These are phyloP conservation scores for Phylloscopus trochiloides DNA, from an alignment of 2,113 vertebrate genomes.

Conservation along the genomic window DNA sequence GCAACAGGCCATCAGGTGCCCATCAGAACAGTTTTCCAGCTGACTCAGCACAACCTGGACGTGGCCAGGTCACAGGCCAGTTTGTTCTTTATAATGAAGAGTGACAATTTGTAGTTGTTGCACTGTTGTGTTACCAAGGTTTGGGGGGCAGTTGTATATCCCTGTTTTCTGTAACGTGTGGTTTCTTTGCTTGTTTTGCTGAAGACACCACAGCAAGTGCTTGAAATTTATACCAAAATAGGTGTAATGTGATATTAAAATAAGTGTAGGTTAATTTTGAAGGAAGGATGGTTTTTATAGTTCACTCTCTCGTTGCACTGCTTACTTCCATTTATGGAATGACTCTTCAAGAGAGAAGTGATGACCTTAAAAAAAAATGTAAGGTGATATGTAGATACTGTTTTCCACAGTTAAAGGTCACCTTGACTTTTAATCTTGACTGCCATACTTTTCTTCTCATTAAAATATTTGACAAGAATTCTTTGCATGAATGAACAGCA, in stretches of 20 bases:
- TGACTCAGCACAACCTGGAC: not conserved
- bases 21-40: not conserved
- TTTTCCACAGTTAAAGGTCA: slow-evolving; percentile 71
- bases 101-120: not conserved
- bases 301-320: not conserved
- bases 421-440: slow-evolving; percentile 73
- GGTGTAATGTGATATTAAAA: not conserved
- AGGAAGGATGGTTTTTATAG: not conserved
- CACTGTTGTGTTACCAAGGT: rapidly evolving
- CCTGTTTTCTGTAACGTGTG: rapidly evolving
- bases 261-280: not conserved
- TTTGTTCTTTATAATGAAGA: not conserved
- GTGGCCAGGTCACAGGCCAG: not conserved
- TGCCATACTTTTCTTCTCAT: slow-evolving; percentile 75
- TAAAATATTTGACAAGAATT: slow-evolving; percentile 81
- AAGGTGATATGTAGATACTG: slow-evolving; percentile 52
- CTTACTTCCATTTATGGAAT: not conserved
- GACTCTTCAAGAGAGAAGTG: slow-evolving; percentile 21
- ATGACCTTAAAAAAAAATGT: slow-evolving; percentile 55
- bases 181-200: not conserved
- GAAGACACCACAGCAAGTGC: not conserved
- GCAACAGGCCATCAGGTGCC: not conserved
- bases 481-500: slow-evolving; percentile 72
- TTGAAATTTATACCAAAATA: not conserved
- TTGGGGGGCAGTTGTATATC: not conserved